These are phyloP conservation scores for Tryphoninae sp. DNA, from an alignment of 2,888 invertebrate genomes.

Conservation along the genomic window DNA sequence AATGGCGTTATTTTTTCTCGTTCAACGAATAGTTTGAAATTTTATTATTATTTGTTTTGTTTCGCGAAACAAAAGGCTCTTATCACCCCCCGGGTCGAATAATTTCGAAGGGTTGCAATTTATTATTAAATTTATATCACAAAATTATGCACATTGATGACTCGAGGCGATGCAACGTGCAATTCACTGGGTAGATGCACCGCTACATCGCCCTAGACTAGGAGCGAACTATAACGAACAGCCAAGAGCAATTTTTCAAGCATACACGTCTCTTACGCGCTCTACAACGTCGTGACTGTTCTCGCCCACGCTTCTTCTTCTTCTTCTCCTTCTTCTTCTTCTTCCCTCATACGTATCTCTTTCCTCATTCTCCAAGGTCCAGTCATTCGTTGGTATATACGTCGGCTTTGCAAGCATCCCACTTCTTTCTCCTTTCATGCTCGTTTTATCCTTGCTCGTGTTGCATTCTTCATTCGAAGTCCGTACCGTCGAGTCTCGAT, in stretches of 20 bases:
- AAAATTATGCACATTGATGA: too few relatives aligned
- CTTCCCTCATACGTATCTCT: constrained; percentile 24
- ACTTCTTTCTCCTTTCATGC: constrained; percentile 11
- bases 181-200: constrained; percentile 37
- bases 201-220: constrained; percentile 46
- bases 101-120: too few relatives aligned
- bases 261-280: constrained; percentile 47
- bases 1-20: too few relatives aligned
- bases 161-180: background rate
- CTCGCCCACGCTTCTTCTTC: constrained; percentile 62
- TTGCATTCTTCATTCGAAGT: constrained; percentile 46
- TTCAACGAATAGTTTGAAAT: too few relatives aligned
- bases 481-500: constrained; percentile 40
- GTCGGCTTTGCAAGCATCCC: constrained; percentile 26
- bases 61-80: too few relatives aligned
- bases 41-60: too few relatives aligned
- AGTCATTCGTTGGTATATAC: constrained; percentile 40
- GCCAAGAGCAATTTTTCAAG: constrained; percentile 35
- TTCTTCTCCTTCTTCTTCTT: constrained; percentile 39
- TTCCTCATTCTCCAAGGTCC: constrained; percentile 45
- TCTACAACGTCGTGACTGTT: constrained; percentile 51
- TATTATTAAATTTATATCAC: too few relatives aligned
- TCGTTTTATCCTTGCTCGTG: constrained; percentile 41
- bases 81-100: too few relatives aligned
- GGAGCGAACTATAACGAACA: constrained; percentile 40